Evolutionary conservation across 2,797 vertebrate genomes (phyloP).

Genomic region (Mycteria americana): DNA sequence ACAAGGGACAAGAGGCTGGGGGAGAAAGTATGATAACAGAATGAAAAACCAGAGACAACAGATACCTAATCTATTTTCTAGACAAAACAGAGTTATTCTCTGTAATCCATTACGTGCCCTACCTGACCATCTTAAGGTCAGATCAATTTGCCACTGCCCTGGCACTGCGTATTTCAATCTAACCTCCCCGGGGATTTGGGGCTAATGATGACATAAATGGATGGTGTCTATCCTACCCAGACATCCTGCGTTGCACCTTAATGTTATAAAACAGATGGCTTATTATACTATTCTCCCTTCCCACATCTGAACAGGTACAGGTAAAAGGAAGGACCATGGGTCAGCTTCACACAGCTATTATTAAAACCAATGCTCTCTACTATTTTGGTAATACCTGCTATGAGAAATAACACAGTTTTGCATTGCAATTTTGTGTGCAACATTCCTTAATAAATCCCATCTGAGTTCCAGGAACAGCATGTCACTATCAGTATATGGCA

Average conservation of each 20-base stretch:
- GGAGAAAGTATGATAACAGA: background rate
- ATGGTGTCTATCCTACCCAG: background rate
- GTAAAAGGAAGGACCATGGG: background rate
- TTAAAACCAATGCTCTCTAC: background rate
- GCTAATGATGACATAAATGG: background rate
- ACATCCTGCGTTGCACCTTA: background rate
- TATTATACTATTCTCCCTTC: background rate
- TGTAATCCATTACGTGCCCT: background rate
- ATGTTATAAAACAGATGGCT: background rate
- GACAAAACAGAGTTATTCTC: background rate
- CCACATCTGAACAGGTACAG: background rate
- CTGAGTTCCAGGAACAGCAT: background rate
- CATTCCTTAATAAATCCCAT: background rate
- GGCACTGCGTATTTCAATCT: background rate
- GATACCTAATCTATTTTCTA: background rate
- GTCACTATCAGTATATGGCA: background rate
- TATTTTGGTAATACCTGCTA: background rate
- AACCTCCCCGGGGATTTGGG: background rate
- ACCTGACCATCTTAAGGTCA: background rate
- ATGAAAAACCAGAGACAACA: background rate
- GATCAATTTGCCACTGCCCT: background rate
- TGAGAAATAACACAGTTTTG: background rate
- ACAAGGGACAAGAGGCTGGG: background rate
- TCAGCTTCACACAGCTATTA: background rate
- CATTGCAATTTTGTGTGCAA: accelerated